Evolutionary conservation across 2,888 invertebrate species (phyloP).

Genomic region (Molanna angustata): DNA sequence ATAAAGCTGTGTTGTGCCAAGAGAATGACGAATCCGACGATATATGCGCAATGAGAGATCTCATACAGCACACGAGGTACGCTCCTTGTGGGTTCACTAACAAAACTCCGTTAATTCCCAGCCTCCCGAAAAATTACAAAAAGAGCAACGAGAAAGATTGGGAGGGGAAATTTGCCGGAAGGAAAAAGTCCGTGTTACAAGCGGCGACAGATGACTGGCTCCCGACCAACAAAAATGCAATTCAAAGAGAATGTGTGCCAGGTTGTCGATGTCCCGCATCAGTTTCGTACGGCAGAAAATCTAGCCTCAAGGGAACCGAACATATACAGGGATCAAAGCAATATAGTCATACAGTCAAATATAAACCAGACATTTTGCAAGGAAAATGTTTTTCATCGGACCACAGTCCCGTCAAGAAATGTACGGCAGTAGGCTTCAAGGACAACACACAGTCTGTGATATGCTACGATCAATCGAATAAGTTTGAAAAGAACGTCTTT

Average conservation of each 20-base stretch:
- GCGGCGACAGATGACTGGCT: slow-evolving; percentile 12
- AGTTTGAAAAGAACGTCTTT: slow-evolving; percentile 14
- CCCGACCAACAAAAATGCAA: background rate
- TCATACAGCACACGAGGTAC: slow-evolving; percentile 11
- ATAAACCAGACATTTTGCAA: slow-evolving; percentile 3
- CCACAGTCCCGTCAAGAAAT: background rate
- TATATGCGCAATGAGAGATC: slow-evolving; percentile 4
- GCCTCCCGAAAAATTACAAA: slow-evolving; percentile 16
- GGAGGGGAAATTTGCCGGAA: background rate
- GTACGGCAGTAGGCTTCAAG: background rate
- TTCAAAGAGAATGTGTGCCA: no score
- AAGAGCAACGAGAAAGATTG: background rate
- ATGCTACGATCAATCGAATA: slow-evolving; percentile 26
- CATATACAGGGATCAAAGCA: no score
- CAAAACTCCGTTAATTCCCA: slow-evolving; percentile 11
- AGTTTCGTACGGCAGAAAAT: no score
- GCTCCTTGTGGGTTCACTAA: slow-evolving; percentile 3
- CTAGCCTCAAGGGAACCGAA: no score
- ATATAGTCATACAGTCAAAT: background rate
- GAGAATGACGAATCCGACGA: background rate
- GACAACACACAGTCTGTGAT: slow-evolving; percentile 2
- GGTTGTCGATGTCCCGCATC: no score
- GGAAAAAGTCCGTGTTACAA: slow-evolving; percentile 1
- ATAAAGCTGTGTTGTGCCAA: background rate
- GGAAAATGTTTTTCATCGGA: background rate